A percentile compares a stretch with the other conserved stretches of the same genome.
phyloP scores from a whole-genome alignment of 2,113 vertebrate genomes.

The Donacobius atricapilla region DNA sequence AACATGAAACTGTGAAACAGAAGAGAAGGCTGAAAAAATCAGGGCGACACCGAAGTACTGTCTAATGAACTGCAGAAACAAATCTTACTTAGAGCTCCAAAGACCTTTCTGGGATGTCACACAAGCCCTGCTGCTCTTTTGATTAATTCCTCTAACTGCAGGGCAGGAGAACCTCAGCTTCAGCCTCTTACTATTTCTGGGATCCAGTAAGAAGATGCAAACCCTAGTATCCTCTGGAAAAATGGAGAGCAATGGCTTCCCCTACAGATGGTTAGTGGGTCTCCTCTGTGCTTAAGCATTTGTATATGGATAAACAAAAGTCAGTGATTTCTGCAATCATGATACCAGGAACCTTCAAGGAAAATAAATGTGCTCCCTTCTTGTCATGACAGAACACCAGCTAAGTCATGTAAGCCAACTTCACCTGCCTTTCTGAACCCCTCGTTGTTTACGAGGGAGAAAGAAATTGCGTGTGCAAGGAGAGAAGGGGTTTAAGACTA shows the following conservation, averaged over 20 bases:
- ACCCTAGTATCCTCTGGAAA: not conserved
- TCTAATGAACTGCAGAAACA: not conserved
- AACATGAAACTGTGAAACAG: no score
- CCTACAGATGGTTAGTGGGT: not conserved
- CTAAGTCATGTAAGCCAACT: not conserved
- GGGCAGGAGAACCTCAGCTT: not conserved
- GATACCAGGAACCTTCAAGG: not conserved
- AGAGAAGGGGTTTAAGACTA: not conserved
- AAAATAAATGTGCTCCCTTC: not conserved
- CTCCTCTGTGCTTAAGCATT: not conserved
- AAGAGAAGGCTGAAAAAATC: no score
- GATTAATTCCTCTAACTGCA: not conserved
- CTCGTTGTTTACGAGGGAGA: not conserved
- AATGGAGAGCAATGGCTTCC: not conserved
- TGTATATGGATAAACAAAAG: not conserved
- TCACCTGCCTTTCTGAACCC: not conserved
- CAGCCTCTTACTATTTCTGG: not conserved
- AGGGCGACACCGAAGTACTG: no score
- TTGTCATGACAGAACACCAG: not conserved
- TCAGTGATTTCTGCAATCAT: conserved; percentile 6
- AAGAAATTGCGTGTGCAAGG: not conserved
- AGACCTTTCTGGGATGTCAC: not conserved
- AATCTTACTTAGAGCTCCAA: not conserved
- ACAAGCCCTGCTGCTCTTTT: not conserved
- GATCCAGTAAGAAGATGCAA: not conserved